A percentile compares a stretch with the other conserved stretches of the same genome.
Conservation (phyloP, 2,888 invertebrate genomes). For the Athalia rosae region DNA sequence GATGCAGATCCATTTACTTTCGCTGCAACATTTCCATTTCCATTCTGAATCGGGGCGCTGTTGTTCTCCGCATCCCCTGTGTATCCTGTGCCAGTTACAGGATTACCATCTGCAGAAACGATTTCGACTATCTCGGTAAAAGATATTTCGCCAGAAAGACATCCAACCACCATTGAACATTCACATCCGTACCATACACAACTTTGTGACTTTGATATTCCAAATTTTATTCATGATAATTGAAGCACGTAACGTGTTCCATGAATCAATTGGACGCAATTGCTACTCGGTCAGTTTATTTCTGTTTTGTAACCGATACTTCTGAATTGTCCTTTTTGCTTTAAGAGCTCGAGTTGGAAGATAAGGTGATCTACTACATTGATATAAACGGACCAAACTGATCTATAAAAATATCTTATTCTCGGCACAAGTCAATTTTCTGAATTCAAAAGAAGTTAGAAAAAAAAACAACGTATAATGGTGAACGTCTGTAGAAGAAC, state of each 20-base stretch:
- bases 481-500: neutral
- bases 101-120: constrained; percentile 74
- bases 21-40: constrained; percentile 72
- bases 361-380: neutral
- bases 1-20: constrained; percentile 60
- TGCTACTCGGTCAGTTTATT: neutral
- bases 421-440: neutral
- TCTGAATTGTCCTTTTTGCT: neutral
- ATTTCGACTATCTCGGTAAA: constrained; percentile 22
- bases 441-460: neutral
- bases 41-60: constrained; percentile 70
- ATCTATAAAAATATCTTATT: constrained; percentile 22
- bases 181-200: constrained; percentile 2
- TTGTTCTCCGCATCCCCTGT: constrained; percentile 66
- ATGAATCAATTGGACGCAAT: neutral
- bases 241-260: neutral
- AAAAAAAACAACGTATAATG: constrained; percentile 4
- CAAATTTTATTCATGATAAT: neutral
- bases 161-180: neutral
- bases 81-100: constrained; percentile 77
- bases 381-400: neutral
- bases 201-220: neutral
- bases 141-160: neutral
- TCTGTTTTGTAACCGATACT: neutral
- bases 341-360: neutral